Evolutionary conservation across 2,888 invertebrate genomes (phyloP).

Genomic region (Andrena marginata): DNA sequence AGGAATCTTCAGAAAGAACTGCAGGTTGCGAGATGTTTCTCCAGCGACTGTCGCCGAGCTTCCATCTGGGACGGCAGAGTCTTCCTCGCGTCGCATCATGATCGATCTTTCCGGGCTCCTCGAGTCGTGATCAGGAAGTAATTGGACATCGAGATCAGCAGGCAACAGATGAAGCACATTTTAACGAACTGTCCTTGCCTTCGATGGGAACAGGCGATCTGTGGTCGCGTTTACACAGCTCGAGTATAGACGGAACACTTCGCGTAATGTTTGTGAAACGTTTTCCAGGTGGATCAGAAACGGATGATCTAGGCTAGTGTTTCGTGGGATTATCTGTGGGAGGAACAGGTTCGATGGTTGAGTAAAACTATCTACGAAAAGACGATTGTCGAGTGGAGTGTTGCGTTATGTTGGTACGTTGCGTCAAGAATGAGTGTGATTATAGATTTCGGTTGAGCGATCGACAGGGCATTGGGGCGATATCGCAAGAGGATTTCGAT

Average conservation of each 20-base stretch:
- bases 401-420: neutral
- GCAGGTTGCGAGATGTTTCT: neutral
- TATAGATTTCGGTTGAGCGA: neutral
- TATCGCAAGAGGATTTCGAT: slow-evolving; percentile 21
- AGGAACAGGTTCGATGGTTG: neutral
- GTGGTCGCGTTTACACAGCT: neutral
- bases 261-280: neutral
- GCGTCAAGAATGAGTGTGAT: neutral
- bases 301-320: neutral
- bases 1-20: neutral
- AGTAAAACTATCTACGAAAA: neutral
- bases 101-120: neutral
- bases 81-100: neutral
- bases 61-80: neutral
- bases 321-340: neutral
- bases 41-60: neutral
- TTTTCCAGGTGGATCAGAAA: neutral
- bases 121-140: slow-evolving; percentile 62
- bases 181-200: slow-evolving; percentile 17
- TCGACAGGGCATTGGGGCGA: neutral
- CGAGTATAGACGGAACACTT: neutral
- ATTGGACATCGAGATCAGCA: slow-evolving; percentile 76
- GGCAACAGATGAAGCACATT: slow-evolving; percentile 75
- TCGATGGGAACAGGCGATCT: neutral
- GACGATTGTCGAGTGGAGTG: neutral